Evolutionary conservation across 2,888 invertebrate species (phyloP).

Genomic region (Tachina fera): DNA sequence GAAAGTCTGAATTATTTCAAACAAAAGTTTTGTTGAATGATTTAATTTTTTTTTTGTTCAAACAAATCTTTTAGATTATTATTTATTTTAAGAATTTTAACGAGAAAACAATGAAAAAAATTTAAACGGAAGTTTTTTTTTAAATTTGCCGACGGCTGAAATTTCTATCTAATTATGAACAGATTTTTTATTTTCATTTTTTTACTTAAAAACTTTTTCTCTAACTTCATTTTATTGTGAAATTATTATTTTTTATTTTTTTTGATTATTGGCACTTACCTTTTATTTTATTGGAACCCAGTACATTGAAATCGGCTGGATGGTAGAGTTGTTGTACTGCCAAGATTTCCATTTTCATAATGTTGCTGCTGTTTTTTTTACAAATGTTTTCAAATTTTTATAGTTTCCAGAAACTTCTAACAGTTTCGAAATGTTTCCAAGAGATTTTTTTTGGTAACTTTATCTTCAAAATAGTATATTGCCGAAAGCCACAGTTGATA

Average conservation of each 20-base stretch:
- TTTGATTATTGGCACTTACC: conserved; percentile 40
- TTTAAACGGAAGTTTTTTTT: conserved; percentile 32
- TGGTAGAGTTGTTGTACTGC: conserved; percentile 72
- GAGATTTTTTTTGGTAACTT: conserved; percentile 15
- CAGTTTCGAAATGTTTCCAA: conserved; percentile 27
- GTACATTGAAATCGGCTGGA: conserved; percentile 62
- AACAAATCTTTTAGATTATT: conserved; percentile 19
- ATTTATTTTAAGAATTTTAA: conserved; percentile 21
- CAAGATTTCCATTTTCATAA: conserved; percentile 72
- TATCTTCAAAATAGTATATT: conserved; percentile 6
- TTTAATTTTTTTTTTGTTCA: conserved; percentile 11
- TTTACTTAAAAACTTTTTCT: not conserved
- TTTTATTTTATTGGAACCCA: conserved; percentile 71
- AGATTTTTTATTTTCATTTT: too few relatives aligned
- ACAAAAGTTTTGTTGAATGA: conserved; percentile 16
- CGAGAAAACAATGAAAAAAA: conserved; percentile 11
- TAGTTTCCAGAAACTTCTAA: conserved; percentile 56
- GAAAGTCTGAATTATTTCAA: conserved; percentile 59
- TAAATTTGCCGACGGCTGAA: conserved; percentile 27
- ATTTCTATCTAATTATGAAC: not conserved
- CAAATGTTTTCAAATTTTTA: conserved; percentile 49
- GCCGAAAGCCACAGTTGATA: conserved; percentile 45
- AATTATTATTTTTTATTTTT: not conserved
- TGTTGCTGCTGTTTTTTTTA: conserved; percentile 21
- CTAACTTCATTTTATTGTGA: not conserved